Evolutionary conservation across 2,888 invertebrate genomes (phyloP).

Genomic region (Drosophila recens): DNA sequence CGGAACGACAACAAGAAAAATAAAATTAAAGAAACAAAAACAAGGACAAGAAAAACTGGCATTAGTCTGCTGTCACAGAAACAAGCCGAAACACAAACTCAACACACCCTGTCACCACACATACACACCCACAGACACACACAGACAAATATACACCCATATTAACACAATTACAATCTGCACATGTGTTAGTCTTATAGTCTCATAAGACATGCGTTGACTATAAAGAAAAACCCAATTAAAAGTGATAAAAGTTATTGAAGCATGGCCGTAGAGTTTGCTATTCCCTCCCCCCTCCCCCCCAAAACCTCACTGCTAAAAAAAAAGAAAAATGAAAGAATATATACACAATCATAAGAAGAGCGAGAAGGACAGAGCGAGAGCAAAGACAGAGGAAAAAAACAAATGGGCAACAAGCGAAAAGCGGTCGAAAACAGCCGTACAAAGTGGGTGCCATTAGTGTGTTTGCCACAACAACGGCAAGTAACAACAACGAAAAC

Average conservation of each 20-base stretch:
- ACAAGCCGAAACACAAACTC: conserved; percentile 31
- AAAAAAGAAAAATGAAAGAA: conserved; percentile 3
- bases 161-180: conserved; percentile 81
- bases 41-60: conserved; percentile 47
- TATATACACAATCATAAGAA: conserved; percentile 2
- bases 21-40: conserved; percentile 16
- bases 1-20: conserved; percentile 29
- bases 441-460: conserved; percentile 73
- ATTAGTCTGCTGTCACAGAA: conserved; percentile 72
- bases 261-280: conserved; percentile 49
- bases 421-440: conserved; percentile 55
- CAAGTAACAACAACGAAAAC: neutral
- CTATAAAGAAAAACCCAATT: conserved; percentile 81
- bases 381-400: conserved; percentile 30
- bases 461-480: conserved; percentile 51
- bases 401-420: conserved; percentile 62
- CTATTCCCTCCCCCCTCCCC: conserved; percentile 1
- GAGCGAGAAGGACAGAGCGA: neutral
- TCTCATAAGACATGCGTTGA: conserved; percentile 75
- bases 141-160: conserved; percentile 28
- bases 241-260: conserved; percentile 82
- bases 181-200: conserved; percentile 69
- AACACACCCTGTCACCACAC: conserved; percentile 40
- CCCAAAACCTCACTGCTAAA: conserved; percentile 1
- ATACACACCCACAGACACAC: conserved; percentile 6